Evolutionary conservation across 1,140 invertebrate genomes (phyloP).

Genomic region (Drosophila melanogaster): Release_6_plus_ISO1_MT NT_033779.5:3851001-3851500

Average conservation of each 20-base stretch:
- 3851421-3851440: not conserved
- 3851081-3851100: constrained; percentile 82
- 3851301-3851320: constrained; percentile 83
- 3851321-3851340: constrained; percentile 80
- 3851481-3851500: too few species aligned
- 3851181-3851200: constrained; percentile 28
- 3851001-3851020: constrained; percentile 12
- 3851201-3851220: constrained; percentile 8
- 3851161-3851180: constrained; percentile 56
- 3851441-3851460: constrained; percentile 4
- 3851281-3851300: constrained; percentile 82
- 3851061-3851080: constrained; percentile 77
- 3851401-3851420: not conserved
- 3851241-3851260: constrained; percentile 59
- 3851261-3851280: constrained; percentile 30
- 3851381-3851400: constrained; percentile 79
- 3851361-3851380: constrained; percentile 72
- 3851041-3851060: constrained; percentile 78
- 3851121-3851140: constrained; percentile 65
- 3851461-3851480: not conserved
- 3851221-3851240: constrained; percentile 29
- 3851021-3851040: constrained; percentile 24
- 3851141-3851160: constrained; percentile 45
- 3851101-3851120: constrained; percentile 81
- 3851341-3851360: constrained; percentile 30